Evolutionary conservation across 2,888 invertebrate species (phyloP), one percentile per base, ranked within the genome.

Genomic region (Campoplex capitator): DNA sequence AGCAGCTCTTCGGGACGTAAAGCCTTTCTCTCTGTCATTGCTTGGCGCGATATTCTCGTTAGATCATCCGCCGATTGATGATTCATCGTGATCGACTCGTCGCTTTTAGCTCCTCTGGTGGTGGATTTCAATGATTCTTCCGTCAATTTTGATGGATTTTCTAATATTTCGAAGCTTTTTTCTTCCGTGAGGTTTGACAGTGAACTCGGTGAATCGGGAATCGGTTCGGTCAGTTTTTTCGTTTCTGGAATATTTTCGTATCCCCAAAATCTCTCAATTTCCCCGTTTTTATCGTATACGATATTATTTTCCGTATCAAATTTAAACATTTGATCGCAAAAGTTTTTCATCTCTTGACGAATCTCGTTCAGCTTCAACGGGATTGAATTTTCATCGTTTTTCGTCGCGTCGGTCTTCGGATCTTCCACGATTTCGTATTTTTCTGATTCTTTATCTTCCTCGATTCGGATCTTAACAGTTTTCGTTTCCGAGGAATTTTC

Each of bases 301-400:
- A 92, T 90, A 3, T 85, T 90, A 75, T 91, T 91, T 16, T 91
- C 89, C 28, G 84, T 86, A 13, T 89, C 86, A 70, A 92, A 92
- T 83, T 89, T 90, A 23, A 88, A 88, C 85, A 92, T 90, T 28
- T 77, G 87, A 0, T 70, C 68, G 78, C 90, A 91, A 77, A 91
- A 92, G 1, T 87, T 87, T 54, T 88, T 89, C 91, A 92, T 92
- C 7, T 90, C 91, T 28, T 88, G 87, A 11, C 92, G 91, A 45
- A 92, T 91, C 48, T 90, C 90, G 73, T 78, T 90, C 70, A 92
- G 56, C 73, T 89, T 89, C 28, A 68, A 77, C 23, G 83, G 84
- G 11, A 91, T 71, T 1, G 79, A 70, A 67, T 85, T 38, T 38
- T 48, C 3, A 23, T 13, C 16, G 35, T 51, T 48, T 51, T 68